Evolutionary conservation across 1,140 invertebrate genomes (phyloP).

Genomic region (Oncopodura yosiiana): DNA sequence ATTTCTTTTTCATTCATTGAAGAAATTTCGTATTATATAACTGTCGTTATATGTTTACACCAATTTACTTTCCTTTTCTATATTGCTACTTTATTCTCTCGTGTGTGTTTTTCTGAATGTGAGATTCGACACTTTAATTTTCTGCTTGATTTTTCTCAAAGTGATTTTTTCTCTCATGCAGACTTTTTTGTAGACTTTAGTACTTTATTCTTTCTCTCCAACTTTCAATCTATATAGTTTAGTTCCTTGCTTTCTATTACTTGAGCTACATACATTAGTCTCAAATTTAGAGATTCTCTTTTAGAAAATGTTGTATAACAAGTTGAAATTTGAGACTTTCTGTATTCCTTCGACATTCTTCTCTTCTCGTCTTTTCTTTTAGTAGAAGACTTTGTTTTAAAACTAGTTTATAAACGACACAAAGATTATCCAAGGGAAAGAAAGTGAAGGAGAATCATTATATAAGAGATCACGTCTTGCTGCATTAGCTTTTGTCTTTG

Average conservation of each 20-base stretch:
- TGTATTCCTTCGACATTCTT: not conserved
- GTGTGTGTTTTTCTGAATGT: slow-evolving; percentile 15
- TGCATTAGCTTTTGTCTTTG: too few species aligned
- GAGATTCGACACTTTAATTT: slow-evolving; percentile 31
- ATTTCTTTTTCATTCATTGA: too few species aligned
- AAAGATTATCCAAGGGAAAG: too few species aligned
- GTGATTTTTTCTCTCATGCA: slow-evolving; percentile 12
- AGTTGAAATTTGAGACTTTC: not conserved
- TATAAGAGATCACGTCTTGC: too few species aligned
- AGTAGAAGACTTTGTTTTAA: not conserved
- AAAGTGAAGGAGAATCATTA: too few species aligned
- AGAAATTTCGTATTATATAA: too few species aligned
- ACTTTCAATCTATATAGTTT: not conserved
- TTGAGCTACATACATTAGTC: too few species aligned
- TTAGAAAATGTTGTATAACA: too few species aligned
- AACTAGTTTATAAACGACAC: too few species aligned
- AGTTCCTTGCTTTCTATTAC: too few species aligned
- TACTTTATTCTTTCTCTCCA: not conserved
- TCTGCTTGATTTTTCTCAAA: slow-evolving; percentile 28
- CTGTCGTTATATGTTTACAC: not conserved
- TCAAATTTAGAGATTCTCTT: too few species aligned
- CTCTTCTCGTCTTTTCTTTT: not conserved
- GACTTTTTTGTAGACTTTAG: slow-evolving; percentile 7
- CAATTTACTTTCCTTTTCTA: slow-evolving; percentile 1
- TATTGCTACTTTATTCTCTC: not conserved